A percentile compares a stretch with the other conserved stretches of the same genome.
These are phyloP conservation scores for Chloebia gouldiae DNA, from an alignment of 2,113 vertebrate genomes.

Conservation along the genomic window DNA sequence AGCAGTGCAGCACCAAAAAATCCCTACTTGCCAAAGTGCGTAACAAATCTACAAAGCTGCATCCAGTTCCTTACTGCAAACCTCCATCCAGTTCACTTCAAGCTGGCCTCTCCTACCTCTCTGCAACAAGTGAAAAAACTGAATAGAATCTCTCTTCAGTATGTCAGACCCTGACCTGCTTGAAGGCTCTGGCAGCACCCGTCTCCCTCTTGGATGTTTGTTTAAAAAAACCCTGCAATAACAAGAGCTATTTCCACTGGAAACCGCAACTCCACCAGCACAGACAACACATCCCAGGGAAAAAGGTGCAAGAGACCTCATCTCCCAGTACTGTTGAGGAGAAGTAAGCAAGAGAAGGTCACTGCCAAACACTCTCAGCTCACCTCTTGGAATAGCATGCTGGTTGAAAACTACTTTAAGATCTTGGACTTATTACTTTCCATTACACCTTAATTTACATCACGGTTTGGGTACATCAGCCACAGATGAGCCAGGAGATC, in stretches of 20 bases:
- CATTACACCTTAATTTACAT: not conserved
- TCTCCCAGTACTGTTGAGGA: not conserved
- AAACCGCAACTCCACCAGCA: not conserved
- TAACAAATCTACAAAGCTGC: not conserved
- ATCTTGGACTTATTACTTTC: not conserved
- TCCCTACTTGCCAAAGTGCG: not conserved
- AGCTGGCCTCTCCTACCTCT: not conserved
- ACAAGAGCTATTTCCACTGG: not conserved
- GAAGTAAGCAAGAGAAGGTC: not conserved
- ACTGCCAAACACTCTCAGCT: not conserved
- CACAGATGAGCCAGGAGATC: not conserved
- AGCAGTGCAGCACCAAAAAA: not conserved
- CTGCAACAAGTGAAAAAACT: not conserved
- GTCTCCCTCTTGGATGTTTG: not conserved
- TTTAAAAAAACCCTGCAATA: not conserved
- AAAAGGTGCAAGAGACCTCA: not conserved
- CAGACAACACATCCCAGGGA: not conserved
- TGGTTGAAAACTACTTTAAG: not conserved
- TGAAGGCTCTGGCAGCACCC: not conserved
- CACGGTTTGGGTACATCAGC: not conserved
- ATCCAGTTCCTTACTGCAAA: not conserved
- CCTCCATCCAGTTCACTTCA: not conserved
- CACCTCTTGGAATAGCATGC: not conserved
- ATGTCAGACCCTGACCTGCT: not conserved
- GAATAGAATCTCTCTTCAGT: not conserved